Percentiles rank a stretch among this genome's conserved stretches.
Conservation (phyloP, 2,113 vertebrate species). For the Garra rufa region DNA sequence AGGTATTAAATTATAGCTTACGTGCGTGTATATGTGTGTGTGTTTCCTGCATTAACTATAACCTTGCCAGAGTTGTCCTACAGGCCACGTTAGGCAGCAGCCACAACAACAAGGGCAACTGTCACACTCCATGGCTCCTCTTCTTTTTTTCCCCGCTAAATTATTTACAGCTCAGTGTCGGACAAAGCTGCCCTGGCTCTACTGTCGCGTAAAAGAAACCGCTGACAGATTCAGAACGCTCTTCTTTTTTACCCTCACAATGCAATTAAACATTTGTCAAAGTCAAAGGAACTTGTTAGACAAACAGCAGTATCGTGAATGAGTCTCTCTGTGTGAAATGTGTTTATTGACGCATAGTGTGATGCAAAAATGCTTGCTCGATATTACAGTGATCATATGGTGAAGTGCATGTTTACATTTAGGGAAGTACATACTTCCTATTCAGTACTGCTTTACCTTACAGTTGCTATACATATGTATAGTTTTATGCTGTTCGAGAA, state of each 20-base stretch:
- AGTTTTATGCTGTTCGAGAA: not conserved
- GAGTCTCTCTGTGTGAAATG: not conserved
- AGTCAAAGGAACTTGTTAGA: slow-evolving; percentile 60
- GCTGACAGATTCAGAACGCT: slow-evolving; percentile 45
- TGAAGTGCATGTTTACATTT: not conserved
- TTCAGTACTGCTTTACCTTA: not conserved
- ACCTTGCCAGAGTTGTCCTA: slow-evolving; percentile 62
- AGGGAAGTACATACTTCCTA: no score
- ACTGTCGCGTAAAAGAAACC: slow-evolving; percentile 75
- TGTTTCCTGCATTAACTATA: slow-evolving; percentile 42
- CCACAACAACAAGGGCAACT: slow-evolving; percentile 76
- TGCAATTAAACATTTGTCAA: slow-evolving; percentile 72
- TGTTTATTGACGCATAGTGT: not conserved
- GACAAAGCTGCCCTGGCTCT: slow-evolving; percentile 80
- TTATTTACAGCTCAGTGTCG: slow-evolving; percentile 79
- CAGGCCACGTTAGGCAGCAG: slow-evolving; percentile 68
- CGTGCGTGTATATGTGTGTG: not conserved
- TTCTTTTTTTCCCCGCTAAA: slow-evolving; percentile 67
- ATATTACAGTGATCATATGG: not conserved
- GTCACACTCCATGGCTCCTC: slow-evolving; percentile 66
- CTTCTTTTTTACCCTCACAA: slow-evolving; percentile 50
- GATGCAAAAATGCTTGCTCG: not conserved
- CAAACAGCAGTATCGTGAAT: not conserved
- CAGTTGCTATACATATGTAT: not conserved
- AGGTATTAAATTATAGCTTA: not conserved